These are phyloP conservation scores for Pogonognathellus flavescens DNA, from an alignment of 1,140 invertebrate species.

Conservation along the genomic window DNA sequence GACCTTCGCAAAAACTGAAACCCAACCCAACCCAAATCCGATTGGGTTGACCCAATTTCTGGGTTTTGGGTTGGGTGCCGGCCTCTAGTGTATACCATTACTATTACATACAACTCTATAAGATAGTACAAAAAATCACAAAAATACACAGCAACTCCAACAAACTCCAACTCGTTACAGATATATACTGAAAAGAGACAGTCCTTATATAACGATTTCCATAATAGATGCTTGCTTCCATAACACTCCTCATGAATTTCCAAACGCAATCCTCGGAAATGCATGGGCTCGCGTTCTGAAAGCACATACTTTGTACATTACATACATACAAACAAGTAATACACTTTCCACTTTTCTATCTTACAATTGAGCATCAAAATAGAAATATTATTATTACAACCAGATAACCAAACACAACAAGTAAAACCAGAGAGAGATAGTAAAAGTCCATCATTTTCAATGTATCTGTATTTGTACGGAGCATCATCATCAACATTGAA, in stretches of 20 bases:
- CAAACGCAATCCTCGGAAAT: conserved; percentile 10
- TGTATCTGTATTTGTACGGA: neutral
- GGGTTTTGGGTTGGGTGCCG: too few species aligned
- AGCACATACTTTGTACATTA: neutral
- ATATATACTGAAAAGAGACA: neutral
- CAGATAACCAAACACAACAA: conserved; percentile 11
- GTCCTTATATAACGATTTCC: neutral
- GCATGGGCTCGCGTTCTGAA: neutral
- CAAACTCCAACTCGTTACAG: too few species aligned
- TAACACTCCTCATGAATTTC: conserved; percentile 14
- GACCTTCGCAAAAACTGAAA: too few species aligned
- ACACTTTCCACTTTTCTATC: neutral
- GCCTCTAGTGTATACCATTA: too few species aligned
- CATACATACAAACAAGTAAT: neutral
- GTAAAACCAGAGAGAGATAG: neutral
- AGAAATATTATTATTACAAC: conserved; percentile 1
- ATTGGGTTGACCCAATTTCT: too few species aligned
- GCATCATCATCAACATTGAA: too few species aligned
- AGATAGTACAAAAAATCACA: too few species aligned
- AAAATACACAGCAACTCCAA: too few species aligned
- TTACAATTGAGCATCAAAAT: conserved; percentile 6
- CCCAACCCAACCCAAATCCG: too few species aligned
- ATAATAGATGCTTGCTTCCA: conserved; percentile 4
- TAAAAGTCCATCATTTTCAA: conserved; percentile 17
- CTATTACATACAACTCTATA: too few species aligned